Evolutionary conservation across 2,888 invertebrate genomes (phyloP), one percentile per base, ranked within the genome.

Genomic region (Pristionchus japonicus): DNA sequence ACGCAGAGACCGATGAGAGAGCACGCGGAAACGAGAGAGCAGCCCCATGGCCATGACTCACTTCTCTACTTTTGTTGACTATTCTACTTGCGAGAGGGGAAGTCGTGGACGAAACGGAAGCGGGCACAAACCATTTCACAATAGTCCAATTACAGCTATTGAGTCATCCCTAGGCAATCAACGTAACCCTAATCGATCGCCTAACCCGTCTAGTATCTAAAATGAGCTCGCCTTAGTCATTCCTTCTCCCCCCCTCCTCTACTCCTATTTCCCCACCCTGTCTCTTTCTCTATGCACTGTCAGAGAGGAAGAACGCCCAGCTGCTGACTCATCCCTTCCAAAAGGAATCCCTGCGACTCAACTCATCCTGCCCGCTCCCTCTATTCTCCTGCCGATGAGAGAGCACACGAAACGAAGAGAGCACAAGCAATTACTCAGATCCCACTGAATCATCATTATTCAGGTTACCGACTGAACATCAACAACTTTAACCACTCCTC

Each of bases 1-100:
- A 77, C 7, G 11, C 23, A 43, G 20, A 47, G 77, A 43, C 11
- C 20, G 70, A 0, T n/a, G 47, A 77, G 43, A 77, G 23, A 77
- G 43, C 43, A 43, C 13, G 74, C n/a, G 74, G 20, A 77, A 77
- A 43, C 11, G 74, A 77, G 74, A 77, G 74, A 77, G 74, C n/a
- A 17, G 43, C 27, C 4, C 31, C 1, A 52, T 43, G 20, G 49
- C 82, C 52, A 82, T 57, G 49, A 52, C 52, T 57, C 82, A 57
- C n/a, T 52, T 37, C n/a, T n/a, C 20, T 31, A 31, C 34, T 34
- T 52, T 82, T 57, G 52, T 49, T 82, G 82, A 82, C 49, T 52
- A 57, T 82, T 82, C 52, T 27, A 57, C 49, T 52, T 4, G 80
- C 13, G 80, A 82, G 17, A 82, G 52, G 15, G 11, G 49, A 49